Conservation (phyloP, 2,888 invertebrate species). For the Pammene aurita region DNA sequence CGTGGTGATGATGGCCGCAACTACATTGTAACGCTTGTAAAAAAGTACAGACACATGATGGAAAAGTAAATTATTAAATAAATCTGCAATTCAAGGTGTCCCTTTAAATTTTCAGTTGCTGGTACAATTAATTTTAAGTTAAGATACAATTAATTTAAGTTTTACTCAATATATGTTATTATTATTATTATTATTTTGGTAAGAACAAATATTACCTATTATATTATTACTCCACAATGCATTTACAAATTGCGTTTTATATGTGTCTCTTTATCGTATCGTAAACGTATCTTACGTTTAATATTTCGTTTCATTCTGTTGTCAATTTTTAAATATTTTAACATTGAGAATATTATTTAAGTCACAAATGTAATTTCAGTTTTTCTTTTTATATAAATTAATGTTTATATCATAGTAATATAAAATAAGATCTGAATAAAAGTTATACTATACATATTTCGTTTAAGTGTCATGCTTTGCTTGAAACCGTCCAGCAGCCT, state of each 20-base stretch:
- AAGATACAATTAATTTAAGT: constrained; percentile 34
- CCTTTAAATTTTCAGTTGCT: constrained; percentile 18
- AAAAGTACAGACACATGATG: background rate
- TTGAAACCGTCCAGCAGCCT: constrained; percentile 65
- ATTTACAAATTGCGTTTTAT: constrained; percentile 38
- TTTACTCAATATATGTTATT: constrained; percentile 33
- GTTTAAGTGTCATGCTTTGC: constrained; percentile 55
- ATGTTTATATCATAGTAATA: constrained; percentile 10
- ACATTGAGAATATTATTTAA: constrained; percentile 34
- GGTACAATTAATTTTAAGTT: constrained; percentile 34
- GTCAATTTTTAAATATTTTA: background rate
- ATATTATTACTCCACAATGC: constrained; percentile 22
- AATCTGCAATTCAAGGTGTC: no score
- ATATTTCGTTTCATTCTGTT: background rate
- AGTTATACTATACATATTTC: constrained; percentile 27
- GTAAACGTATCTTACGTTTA: no score
- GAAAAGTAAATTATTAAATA: background rate
- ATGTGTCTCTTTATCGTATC: background rate
- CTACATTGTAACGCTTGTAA: background rate
- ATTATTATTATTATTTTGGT: constrained; percentile 20
- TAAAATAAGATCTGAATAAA: constrained; percentile 2
- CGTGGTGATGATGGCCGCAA: background rate
- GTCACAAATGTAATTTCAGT: constrained; percentile 51
- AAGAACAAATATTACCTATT: constrained; percentile 23
- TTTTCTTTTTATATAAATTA: constrained; percentile 46